Conservation (phyloP, 2,113 vertebrate species). For the Erythrolamprus reginae region DNA sequence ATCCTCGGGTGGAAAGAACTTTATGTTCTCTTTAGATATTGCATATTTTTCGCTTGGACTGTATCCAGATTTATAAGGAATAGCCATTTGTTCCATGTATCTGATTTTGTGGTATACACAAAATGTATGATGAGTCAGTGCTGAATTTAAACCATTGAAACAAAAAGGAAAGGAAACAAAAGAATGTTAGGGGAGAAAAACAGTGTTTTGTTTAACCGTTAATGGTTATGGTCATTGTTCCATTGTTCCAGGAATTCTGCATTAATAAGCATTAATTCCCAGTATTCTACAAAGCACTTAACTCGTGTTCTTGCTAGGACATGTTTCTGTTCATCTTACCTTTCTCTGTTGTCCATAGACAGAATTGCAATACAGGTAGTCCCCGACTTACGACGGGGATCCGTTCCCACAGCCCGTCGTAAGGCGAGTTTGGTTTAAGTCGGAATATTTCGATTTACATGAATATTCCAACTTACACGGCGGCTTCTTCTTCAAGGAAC, state of each 20-base stretch:
- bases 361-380: neutral
- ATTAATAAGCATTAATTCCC: neutral
- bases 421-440: too few relatives aligned
- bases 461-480: too few relatives aligned
- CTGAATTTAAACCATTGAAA: conserved; percentile 6
- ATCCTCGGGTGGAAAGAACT: neutral
- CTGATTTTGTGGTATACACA: conserved; percentile 4
- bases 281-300: neutral
- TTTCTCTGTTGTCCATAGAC: neutral
- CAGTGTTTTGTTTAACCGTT: neutral
- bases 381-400: too few relatives aligned
- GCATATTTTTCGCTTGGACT: neutral
- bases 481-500: too few relatives aligned
- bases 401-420: too few relatives aligned
- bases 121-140: neutral
- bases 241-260: neutral
- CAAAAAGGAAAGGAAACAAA: neutral
- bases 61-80: conserved; percentile 16
- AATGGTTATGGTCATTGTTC: neutral
- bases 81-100: conserved; percentile 25
- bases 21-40: neutral
- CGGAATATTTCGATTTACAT: too few relatives aligned
- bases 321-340: neutral
- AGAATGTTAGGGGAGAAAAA: neutral
- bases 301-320: neutral